Evolutionary conservation across 2,888 invertebrate genomes (phyloP).

Genomic region (Hemicrepidius hirtus): DNA sequence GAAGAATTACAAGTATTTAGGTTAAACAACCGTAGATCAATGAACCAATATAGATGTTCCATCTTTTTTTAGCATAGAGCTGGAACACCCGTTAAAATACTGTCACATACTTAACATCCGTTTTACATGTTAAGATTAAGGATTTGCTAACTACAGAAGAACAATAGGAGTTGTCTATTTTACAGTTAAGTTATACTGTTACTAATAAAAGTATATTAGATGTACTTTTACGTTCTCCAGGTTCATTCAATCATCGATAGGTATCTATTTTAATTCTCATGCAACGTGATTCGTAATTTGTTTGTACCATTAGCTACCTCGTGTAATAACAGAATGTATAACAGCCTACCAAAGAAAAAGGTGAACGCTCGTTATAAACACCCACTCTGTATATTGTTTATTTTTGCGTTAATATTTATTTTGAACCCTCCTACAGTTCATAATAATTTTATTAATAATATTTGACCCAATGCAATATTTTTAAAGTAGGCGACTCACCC

Average conservation of each 20-base stretch:
- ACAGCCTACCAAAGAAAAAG: background rate
- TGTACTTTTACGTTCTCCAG: too few species aligned
- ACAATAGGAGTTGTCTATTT: background rate
- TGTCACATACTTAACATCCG: slow-evolving; percentile 18
- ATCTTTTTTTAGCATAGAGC: slow-evolving; percentile 18
- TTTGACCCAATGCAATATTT: too few species aligned
- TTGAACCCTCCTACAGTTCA: too few species aligned
- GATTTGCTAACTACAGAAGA: background rate
- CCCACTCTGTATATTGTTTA: background rate
- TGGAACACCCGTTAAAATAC: slow-evolving; percentile 6
- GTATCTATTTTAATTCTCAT: too few species aligned
- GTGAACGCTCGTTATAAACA: slow-evolving; percentile 1
- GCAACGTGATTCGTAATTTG: too few species aligned
- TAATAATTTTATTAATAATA: too few species aligned
- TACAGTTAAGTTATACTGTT: slow-evolving; percentile 1
- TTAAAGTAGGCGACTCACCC: too few species aligned
- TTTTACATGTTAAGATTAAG: background rate
- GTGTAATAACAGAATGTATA: too few species aligned
- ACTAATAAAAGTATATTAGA: background rate
- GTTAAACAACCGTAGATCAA: slow-evolving; percentile 16
- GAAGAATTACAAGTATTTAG: slow-evolving; percentile 14
- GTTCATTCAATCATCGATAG: too few species aligned
- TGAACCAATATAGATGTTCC: slow-evolving; percentile 13
- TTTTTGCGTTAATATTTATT: too few species aligned
- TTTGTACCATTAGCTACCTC: too few species aligned